These are phyloP conservation scores for Ascaphus truei DNA, from an alignment of 2,113 vertebrate genomes.

Conservation along the genomic window DNA sequence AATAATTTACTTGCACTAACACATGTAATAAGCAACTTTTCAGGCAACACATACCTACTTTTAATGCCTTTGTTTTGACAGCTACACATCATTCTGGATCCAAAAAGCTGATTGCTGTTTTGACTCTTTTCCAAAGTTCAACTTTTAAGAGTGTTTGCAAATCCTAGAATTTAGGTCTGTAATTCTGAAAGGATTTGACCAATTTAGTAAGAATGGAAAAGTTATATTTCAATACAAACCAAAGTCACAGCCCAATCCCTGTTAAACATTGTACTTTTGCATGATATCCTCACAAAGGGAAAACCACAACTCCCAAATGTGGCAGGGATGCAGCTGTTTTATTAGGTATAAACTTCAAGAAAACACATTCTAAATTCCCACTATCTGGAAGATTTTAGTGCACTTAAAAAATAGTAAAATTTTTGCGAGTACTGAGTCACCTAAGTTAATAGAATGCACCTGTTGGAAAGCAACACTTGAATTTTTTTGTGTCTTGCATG, in stretches of 20 bases:
- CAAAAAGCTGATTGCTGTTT: conserved; percentile 53
- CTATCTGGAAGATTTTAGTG: conserved; percentile 61
- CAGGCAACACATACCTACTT: conserved; percentile 42
- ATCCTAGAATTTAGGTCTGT: conserved; percentile 44
- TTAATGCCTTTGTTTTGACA: conserved; percentile 60
- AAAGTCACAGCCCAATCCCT: conserved; percentile 35
- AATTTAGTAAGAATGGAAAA: conserved; percentile 19
- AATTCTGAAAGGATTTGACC: conserved; percentile 30
- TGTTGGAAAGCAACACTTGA: conserved; percentile 51
- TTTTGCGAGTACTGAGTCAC: conserved; percentile 38
- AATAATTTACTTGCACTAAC: conserved; percentile 18
- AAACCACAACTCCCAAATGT: conserved; percentile 56
- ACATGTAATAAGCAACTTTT: conserved; percentile 3
- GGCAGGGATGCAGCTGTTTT: conserved; percentile 57
- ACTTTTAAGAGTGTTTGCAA: conserved; percentile 66
- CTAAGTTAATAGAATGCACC: conserved; percentile 57
- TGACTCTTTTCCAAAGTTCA: conserved; percentile 60
- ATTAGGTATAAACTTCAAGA: conserved; percentile 54
- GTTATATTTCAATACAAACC: not conserved
- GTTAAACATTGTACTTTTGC: conserved; percentile 57
- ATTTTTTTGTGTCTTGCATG: conserved; percentile 42
- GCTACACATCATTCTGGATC: conserved; percentile 60
- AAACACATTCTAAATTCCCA: conserved; percentile 60
- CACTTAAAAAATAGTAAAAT: conserved; percentile 49
- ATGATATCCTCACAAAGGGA: conserved; percentile 61